Evolutionary conservation across 1,140 invertebrate genomes (phyloP).

Genomic region (Eumeta japonica): DNA sequence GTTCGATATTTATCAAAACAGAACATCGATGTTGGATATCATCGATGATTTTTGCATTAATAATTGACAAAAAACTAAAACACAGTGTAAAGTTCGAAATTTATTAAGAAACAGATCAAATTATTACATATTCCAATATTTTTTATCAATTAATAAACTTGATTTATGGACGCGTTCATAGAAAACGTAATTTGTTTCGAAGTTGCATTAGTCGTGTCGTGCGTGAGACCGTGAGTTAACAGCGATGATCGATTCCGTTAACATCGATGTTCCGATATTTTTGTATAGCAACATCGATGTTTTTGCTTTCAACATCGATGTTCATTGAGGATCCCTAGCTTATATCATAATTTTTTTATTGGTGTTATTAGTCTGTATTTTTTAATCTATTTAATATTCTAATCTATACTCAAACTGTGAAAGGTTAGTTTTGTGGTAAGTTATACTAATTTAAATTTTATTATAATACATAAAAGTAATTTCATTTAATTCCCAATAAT

Average conservation of each 20-base stretch:
- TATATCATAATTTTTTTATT: no score
- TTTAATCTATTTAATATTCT: no score
- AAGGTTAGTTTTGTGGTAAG: no score
- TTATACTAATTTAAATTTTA: no score
- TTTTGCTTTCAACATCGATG: conserved; percentile 16
- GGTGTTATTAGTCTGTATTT: no score
- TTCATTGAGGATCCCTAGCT: conserved; percentile 14
- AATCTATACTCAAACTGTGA: no score
- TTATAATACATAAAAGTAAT: no score
- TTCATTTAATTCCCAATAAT: no score
- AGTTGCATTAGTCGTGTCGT: conserved; percentile 10
- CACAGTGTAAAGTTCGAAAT: conserved; percentile 2
- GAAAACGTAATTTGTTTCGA: conserved; percentile 8
- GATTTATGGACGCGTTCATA: no score
- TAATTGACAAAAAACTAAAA: conserved; percentile 2
- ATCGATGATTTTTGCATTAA: not conserved
- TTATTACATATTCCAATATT: conserved; percentile 4
- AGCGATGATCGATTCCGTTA: conserved; percentile 6
- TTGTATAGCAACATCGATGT: conserved; percentile 6
- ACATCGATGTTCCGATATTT: conserved; percentile 11
- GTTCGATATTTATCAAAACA: no score
- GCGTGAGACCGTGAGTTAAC: conserved; percentile 11
- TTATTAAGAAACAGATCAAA: conserved; percentile 3
- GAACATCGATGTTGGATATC: no score
- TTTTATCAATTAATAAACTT: not conserved